phyloP scores from a whole-genome alignment of 2,888 invertebrate genomes.

The Aleiodes alternator region DNA sequence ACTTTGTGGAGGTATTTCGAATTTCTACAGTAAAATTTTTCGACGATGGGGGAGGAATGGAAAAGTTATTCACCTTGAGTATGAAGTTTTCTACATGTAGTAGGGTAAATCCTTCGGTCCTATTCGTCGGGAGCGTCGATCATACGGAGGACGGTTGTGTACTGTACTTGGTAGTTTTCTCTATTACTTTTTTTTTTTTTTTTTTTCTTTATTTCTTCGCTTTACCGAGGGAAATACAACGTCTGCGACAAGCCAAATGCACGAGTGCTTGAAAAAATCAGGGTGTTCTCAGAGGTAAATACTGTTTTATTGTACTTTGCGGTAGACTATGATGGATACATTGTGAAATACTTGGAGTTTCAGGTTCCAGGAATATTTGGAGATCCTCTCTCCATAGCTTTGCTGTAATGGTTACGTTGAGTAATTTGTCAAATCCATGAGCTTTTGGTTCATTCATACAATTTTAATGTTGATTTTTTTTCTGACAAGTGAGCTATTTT shows the following conservation, averaged over 20 bases:
- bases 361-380: slow-evolving; percentile 41
- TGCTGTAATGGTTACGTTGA: slow-evolving; percentile 23
- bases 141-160: slow-evolving; percentile 35
- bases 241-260: slow-evolving; percentile 29
- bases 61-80: slow-evolving; percentile 18
- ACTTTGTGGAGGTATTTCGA: slow-evolving; percentile 14
- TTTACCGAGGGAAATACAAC: slow-evolving; percentile 18
- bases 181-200: slow-evolving; percentile 41
- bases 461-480: neutral
- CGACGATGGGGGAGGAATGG: slow-evolving; percentile 1
- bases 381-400: slow-evolving; percentile 31
- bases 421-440: slow-evolving; percentile 43
- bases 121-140: slow-evolving; percentile 48
- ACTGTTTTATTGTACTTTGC: slow-evolving; percentile 33
- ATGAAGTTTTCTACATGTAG: slow-evolving; percentile 6
- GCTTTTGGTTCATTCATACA: neutral
- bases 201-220: neutral
- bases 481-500: too few relatives aligned
- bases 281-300: neutral
- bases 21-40: neutral
- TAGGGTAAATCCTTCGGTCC: slow-evolving; percentile 40
- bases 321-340: slow-evolving; percentile 43
- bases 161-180: slow-evolving; percentile 15
- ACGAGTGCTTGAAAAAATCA: slow-evolving; percentile 12
- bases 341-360: slow-evolving; percentile 40